Percentiles rank a stretch among this genome's conserved stretches.
Conservation (phyloP, 2,888 invertebrate genomes). For the Scaptomyza cyrtandrae region DNA sequence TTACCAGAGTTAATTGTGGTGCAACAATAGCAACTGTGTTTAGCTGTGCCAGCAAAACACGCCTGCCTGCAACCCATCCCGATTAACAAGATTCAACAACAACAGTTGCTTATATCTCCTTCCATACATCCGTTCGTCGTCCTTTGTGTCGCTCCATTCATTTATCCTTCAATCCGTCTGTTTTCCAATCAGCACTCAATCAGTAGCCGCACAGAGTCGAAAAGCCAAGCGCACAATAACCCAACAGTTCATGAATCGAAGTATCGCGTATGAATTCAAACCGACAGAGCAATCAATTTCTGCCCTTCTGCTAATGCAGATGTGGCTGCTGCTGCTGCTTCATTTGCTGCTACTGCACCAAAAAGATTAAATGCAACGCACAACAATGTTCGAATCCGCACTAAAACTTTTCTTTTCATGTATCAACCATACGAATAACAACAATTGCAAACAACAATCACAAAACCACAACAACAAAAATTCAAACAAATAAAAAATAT, state of each 20-base stretch:
- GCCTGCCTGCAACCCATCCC: slow-evolving; percentile 19
- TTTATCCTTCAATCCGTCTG: slow-evolving; percentile 58
- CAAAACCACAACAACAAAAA: slow-evolving; percentile 62
- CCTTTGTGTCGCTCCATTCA: slow-evolving; percentile 14
- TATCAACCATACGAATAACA: slow-evolving; percentile 51
- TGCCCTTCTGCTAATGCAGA: slow-evolving; percentile 40
- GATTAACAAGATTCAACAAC: slow-evolving; percentile 61
- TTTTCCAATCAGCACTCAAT: slow-evolving; percentile 80
- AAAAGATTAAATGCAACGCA: slow-evolving; percentile 64
- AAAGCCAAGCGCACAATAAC: slow-evolving; percentile 70
- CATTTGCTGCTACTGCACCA: slow-evolving; percentile 24
- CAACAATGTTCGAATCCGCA: slow-evolving; percentile 49
- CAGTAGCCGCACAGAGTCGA: slow-evolving; percentile 61
- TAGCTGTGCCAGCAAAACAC: slow-evolving; percentile 11
- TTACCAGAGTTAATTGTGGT: slow-evolving; percentile 59
- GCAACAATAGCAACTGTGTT: slow-evolving; percentile 13
- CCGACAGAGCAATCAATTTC: slow-evolving; percentile 78
- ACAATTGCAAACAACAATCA: slow-evolving; percentile 38
- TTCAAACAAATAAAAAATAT: slow-evolving; percentile 60
- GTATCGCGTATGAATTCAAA: slow-evolving; percentile 55
- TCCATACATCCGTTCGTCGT: not conserved
- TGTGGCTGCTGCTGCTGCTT: slow-evolving; percentile 14
- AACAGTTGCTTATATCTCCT: slow-evolving; percentile 36
- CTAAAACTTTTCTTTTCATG: slow-evolving; percentile 64
- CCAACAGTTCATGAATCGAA: slow-evolving; percentile 41